phyloP scores from a whole-genome alignment of 2,113 vertebrate genomes.

The Dicaeum eximium region DNA sequence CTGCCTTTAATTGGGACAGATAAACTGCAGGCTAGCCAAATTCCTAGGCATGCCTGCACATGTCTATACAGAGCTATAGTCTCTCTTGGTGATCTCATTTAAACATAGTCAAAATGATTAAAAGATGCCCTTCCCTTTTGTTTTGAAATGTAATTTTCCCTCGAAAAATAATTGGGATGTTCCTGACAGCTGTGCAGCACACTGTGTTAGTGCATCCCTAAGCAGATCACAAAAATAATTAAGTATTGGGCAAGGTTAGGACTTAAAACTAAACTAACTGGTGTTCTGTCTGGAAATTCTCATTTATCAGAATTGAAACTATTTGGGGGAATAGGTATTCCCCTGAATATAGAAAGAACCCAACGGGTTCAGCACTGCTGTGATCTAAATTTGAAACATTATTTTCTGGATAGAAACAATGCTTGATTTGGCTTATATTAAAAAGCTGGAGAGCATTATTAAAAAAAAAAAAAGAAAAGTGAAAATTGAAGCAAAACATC shows the following conservation, averaged over 20 bases:
- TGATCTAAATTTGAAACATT: neutral
- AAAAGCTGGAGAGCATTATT: conserved; percentile 32
- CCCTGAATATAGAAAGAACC: neutral
- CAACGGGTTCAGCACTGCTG: neutral
- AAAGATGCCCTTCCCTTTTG: conserved; percentile 1
- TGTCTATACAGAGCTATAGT: neutral
- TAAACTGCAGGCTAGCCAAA: conserved; percentile 28
- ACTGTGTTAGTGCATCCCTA: neutral
- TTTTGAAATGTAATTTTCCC: neutral
- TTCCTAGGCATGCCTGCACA: conserved; percentile 29
- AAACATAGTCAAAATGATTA: neutral
- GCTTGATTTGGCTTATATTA: neutral
- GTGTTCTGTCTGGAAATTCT: neutral
- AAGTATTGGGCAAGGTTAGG: neutral
- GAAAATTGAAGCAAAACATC: conserved; percentile 26
- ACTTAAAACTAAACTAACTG: neutral
- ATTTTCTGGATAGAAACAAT: conserved; percentile 22
- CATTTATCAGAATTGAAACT: conserved; percentile 7
- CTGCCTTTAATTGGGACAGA: conserved; percentile 40
- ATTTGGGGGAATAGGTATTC: neutral
- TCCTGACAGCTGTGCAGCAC: neutral
- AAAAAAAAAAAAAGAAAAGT: neutral
- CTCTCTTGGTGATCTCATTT: conserved; percentile 6
- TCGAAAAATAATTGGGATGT: neutral
- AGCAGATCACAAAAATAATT: neutral